A percentile compares a stretch with the other conserved stretches of the same genome.
Conservation (phyloP, 1,140 invertebrate species). For the Drosophila kohkoa region DNA sequence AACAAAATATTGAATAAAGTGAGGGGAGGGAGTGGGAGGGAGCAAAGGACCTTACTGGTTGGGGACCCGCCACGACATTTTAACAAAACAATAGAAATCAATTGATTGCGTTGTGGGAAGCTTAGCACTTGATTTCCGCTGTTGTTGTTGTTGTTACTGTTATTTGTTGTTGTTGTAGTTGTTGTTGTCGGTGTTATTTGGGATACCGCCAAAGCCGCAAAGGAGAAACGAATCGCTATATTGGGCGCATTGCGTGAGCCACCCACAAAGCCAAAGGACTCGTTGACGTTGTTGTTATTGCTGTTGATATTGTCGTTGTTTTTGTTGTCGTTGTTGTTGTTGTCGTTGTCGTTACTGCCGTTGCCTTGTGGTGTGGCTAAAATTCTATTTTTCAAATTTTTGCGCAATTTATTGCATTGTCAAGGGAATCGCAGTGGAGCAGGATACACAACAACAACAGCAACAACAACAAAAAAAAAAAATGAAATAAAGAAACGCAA, state of each 20-base stretch:
- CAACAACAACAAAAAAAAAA: constrained; percentile 27
- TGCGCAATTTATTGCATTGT: constrained; percentile 82
- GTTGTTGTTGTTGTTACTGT: constrained; percentile 29
- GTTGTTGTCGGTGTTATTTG: constrained; percentile 21
- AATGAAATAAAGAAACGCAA: constrained; percentile 52
- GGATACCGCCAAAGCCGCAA: constrained; percentile 25
- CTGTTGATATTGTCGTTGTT: constrained; percentile 54
- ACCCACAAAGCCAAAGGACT: constrained; percentile 43
- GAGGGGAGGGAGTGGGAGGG: neutral
- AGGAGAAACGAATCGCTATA: constrained; percentile 6
- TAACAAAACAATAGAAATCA: constrained; percentile 83
- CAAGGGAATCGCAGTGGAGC: constrained; percentile 69
- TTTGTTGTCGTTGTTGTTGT: constrained; percentile 39
- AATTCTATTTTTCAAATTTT: constrained; percentile 83
- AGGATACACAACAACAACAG: constrained; percentile 48
- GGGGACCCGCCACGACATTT: constrained; percentile 69
- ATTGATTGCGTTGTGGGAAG: constrained; percentile 83
- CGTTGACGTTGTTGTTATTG: constrained; percentile 41
- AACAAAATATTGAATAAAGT: constrained; percentile 56
- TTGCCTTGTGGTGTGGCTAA: constrained; percentile 67
- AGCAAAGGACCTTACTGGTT: constrained; percentile 1
- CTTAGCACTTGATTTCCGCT: constrained; percentile 80
- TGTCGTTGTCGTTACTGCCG: constrained; percentile 65
- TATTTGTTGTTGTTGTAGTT: neutral
- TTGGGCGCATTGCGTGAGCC: constrained; percentile 38